A percentile compares a stretch with the other conserved stretches of the same genome.
phyloP scores from a whole-genome alignment of 2,888 invertebrate genomes.

The Ophonus ardosiacus region DNA sequence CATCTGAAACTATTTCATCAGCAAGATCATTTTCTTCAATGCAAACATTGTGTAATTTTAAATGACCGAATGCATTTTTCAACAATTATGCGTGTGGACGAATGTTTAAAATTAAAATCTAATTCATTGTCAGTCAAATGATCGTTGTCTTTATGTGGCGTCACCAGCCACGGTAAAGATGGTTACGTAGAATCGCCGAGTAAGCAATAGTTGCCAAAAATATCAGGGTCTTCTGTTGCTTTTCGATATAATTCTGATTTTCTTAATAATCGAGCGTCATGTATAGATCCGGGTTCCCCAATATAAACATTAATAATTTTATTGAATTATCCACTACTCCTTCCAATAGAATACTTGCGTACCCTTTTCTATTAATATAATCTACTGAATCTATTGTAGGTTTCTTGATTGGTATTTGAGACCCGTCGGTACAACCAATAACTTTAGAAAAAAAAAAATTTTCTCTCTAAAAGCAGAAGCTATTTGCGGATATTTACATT shows the following conservation, averaged over 20 bases:
- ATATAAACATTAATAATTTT: background rate
- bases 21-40: background rate
- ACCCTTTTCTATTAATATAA: background rate
- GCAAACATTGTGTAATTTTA: background rate
- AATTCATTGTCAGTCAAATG: background rate
- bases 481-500: background rate
- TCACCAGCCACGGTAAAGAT: too few relatives aligned
- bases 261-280: background rate
- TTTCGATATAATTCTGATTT: background rate
- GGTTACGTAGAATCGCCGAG: too few relatives aligned
- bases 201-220: background rate
- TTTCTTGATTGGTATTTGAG: background rate
- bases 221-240: background rate
- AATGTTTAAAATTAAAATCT: background rate
- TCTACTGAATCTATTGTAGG: background rate
- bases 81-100: background rate
- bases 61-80: background rate
- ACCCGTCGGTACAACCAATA: background rate
- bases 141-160: background rate
- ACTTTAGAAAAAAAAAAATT: background rate
- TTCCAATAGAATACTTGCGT: background rate
- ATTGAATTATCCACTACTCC: background rate
- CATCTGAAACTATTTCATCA: background rate
- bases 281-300: background rate
- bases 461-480: background rate